A percentile compares a stretch with the other conserved stretches of the same genome.
Evolutionary conservation across 1,140 invertebrate species (phyloP).

Genomic region (Heliconius nattereri): DNA sequence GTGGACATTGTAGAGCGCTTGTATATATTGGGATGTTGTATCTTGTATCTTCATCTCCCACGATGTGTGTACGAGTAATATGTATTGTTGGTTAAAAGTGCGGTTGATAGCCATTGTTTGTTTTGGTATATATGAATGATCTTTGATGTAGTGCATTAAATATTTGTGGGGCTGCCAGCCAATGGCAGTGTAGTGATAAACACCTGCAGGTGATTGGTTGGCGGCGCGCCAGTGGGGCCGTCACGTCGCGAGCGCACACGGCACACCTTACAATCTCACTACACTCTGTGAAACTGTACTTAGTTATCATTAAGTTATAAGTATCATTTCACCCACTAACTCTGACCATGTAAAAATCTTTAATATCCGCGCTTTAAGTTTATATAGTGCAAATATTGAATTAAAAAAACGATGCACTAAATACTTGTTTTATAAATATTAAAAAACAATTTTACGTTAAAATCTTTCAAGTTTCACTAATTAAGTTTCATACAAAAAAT

Average conservation of each 20-base stretch:
- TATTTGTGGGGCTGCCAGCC: neutral
- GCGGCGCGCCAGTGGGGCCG: conserved; percentile 11
- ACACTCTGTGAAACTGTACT: neutral
- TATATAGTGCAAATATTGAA: too few species aligned
- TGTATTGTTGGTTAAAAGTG: neutral
- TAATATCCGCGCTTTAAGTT: too few species aligned
- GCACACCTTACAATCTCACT: neutral
- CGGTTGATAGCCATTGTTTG: neutral
- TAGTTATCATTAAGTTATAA: neutral
- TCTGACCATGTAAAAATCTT: too few species aligned
- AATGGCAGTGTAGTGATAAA: conserved; percentile 17
- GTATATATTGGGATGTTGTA: neutral
- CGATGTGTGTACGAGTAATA: neutral
- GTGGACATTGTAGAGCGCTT: neutral
- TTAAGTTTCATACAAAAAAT: too few species aligned
- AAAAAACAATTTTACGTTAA: too few species aligned
- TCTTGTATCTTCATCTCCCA: too few species aligned
- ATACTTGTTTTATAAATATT: too few species aligned
- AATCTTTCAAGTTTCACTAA: too few species aligned
- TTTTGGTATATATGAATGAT: neutral
- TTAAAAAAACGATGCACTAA: too few species aligned
- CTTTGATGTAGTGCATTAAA: neutral
- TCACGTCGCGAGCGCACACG: neutral
- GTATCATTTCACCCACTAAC: neutral
- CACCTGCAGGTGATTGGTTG: conserved; percentile 15